Percentiles rank a stretch among this genome's conserved stretches.
Conservation (phyloP, 2,113 vertebrate genomes). For the Entelurus aequoreus region DNA sequence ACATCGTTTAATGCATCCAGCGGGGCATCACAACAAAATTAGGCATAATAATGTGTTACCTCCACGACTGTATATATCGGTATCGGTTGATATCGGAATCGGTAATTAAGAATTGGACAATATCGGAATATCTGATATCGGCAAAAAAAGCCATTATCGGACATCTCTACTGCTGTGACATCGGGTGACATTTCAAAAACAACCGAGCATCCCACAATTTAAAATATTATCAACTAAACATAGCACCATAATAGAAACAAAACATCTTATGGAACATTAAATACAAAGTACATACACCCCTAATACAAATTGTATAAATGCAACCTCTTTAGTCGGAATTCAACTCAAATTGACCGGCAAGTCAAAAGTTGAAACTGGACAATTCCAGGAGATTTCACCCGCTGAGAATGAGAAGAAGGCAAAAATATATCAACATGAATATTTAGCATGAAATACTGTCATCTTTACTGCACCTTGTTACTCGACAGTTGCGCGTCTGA, state of each 20-base stretch:
- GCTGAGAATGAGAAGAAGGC: conserved; percentile 30
- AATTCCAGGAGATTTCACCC: conserved; percentile 26
- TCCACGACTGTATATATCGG: too few relatives aligned
- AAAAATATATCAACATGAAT: background rate
- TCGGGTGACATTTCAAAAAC: too few relatives aligned
- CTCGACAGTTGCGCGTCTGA: conserved; percentile 73
- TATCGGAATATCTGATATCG: too few relatives aligned
- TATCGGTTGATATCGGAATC: too few relatives aligned
- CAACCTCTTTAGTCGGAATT: background rate
- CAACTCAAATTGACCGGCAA: too few relatives aligned
- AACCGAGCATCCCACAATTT: background rate
- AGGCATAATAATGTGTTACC: too few relatives aligned
- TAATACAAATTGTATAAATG: background rate
- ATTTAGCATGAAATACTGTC: background rate
- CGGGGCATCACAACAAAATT: too few relatives aligned
- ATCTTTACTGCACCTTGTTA: conserved; percentile 62
- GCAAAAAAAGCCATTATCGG: too few relatives aligned
- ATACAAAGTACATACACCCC: background rate
- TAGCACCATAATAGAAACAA: background rate
- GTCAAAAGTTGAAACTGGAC: background rate
- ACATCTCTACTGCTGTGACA: too few relatives aligned
- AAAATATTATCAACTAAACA: background rate
- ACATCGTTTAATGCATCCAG: too few relatives aligned
- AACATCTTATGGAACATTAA: background rate
- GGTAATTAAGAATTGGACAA: too few relatives aligned